These are phyloP conservation scores for Cheilosia grossa DNA, from an alignment of 2,888 invertebrate genomes.

Conservation along the genomic window DNA sequence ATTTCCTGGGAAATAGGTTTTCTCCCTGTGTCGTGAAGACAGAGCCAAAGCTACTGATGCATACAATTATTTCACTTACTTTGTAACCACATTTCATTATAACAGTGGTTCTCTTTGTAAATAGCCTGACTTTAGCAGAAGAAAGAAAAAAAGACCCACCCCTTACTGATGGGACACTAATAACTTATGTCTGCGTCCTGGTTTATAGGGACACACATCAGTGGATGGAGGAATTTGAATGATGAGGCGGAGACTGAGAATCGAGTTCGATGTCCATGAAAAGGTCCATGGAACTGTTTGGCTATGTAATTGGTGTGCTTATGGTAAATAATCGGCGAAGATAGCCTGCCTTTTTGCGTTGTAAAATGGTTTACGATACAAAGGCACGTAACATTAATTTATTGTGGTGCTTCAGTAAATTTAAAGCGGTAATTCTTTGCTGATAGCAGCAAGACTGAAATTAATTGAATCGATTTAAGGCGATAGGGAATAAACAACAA, in stretches of 20 bases:
- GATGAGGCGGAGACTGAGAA: neutral
- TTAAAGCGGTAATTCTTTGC: too few species aligned
- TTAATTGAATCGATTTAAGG: too few species aligned
- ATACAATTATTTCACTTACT: slow-evolving; percentile 37
- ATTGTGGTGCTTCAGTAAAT: too few species aligned
- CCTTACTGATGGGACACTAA: neutral
- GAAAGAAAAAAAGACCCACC: too few species aligned
- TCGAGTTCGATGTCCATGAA: neutral
- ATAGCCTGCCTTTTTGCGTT: neutral
- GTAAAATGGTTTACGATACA: neutral
- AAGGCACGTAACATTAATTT: neutral
- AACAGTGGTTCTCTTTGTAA: neutral
- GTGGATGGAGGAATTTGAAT: slow-evolving; percentile 14
- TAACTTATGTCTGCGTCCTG: neutral
- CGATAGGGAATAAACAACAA: too few species aligned
- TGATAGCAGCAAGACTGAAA: too few species aligned
- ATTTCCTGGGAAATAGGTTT: slow-evolving; percentile 17
- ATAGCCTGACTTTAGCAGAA: neutral
- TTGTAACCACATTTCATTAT: slow-evolving; percentile 40
- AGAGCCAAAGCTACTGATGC: neutral
- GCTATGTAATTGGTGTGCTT: slow-evolving; percentile 8
- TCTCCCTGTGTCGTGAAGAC: neutral
- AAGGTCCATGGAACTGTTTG: slow-evolving; percentile 8
- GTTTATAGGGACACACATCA: neutral
- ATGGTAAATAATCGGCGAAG: neutral